These are phyloP conservation scores for Druon quercuslanigerum DNA, from an alignment of 1,140 invertebrate species.

Conservation along the genomic window DNA sequence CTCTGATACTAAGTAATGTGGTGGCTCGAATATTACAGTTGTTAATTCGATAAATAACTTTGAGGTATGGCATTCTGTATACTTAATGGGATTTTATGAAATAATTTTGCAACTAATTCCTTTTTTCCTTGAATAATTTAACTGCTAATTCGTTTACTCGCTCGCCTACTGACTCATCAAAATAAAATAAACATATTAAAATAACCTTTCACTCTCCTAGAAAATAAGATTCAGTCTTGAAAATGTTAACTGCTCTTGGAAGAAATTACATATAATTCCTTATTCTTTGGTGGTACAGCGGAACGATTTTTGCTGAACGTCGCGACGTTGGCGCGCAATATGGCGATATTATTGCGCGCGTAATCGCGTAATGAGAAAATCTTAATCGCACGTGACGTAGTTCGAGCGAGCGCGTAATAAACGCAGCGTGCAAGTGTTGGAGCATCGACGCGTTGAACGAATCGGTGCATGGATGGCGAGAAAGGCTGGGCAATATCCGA, in stretches of 20 bases:
- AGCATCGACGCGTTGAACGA: no score
- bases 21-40: neutral
- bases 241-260: neutral
- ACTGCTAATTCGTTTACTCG: neutral
- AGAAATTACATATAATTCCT: neutral
- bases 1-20: neutral
- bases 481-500: no score
- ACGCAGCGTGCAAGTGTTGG: neutral
- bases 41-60: neutral
- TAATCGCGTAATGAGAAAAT: conserved; percentile 53
- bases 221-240: neutral
- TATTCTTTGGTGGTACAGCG: neutral
- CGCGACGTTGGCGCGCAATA: conserved; percentile 29
- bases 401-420: conserved; percentile 38
- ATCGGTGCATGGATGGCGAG: no score
- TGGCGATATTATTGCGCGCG: conserved; percentile 47
- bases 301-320: no score
- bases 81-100: neutral
- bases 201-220: neutral
- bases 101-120: neutral
- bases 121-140: neutral
- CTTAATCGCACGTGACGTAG: conserved; percentile 46
- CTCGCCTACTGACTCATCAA: neutral
- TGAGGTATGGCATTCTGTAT: no score
- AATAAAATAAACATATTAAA: neutral